A percentile compares a stretch with the other conserved stretches of the same genome.
These are phyloP conservation scores for Urocolius indicus DNA, from an alignment of 2,113 vertebrate genomes.

Conservation along the genomic window DNA sequence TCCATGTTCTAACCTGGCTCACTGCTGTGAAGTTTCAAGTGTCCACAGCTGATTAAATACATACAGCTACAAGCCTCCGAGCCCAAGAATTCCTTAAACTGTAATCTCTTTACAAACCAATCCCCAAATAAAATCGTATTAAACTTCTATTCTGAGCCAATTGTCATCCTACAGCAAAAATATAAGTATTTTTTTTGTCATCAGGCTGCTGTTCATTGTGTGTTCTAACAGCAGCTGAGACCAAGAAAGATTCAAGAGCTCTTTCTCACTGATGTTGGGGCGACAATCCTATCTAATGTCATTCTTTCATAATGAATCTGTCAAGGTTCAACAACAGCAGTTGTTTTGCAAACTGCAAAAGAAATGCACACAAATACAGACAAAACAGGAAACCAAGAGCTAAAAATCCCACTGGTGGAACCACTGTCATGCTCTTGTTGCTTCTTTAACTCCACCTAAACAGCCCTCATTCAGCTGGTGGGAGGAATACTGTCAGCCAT, in stretches of 20 bases:
- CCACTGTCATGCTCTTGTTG: not conserved
- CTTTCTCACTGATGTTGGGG: not conserved
- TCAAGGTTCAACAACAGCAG: not conserved
- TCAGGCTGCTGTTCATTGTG: not conserved
- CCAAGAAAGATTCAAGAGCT: not conserved
- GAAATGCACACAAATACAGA: not conserved
- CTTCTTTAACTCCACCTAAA: not conserved
- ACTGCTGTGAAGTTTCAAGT: not conserved
- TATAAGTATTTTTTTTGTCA: not conserved
- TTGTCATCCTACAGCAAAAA: not conserved
- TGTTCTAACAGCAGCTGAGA: not conserved
- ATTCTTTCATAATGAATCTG: not conserved
- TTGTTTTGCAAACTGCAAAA: not conserved
- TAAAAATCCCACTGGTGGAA: not conserved
- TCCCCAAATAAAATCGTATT: conserved; percentile 33
- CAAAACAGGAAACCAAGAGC: not conserved
- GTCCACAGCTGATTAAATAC: not conserved
- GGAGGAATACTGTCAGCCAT: not conserved
- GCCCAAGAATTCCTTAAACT: not conserved
- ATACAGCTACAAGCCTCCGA: not conserved
- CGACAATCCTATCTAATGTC: not conserved
- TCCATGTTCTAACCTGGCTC: not conserved
- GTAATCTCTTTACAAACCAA: conserved; percentile 44
- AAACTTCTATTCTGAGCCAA: not conserved
- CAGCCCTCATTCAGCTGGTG: not conserved